A percentile compares a stretch with the other conserved stretches of the same genome.
Conservation (phyloP, 2,888 invertebrate species). For the Thalpophila matura region DNA sequence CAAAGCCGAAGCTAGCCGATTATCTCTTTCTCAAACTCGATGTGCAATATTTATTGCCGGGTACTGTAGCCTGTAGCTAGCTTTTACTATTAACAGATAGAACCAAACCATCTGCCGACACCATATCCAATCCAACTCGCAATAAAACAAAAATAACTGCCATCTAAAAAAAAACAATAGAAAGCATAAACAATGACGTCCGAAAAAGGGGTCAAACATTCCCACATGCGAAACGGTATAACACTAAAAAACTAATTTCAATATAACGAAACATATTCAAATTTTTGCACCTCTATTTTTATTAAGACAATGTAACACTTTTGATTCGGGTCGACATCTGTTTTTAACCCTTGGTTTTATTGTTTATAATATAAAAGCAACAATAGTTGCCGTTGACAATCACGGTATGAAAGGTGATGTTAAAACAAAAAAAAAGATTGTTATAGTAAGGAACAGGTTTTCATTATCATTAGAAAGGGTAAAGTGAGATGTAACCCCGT, state of each 20-base stretch:
- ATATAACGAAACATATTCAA: constrained; percentile 70
- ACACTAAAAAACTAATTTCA: constrained; percentile 81
- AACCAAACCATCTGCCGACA: constrained; percentile 69
- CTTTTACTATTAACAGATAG: constrained; percentile 41
- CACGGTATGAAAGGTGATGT: constrained; percentile 75
- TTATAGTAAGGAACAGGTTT: constrained; percentile 87
- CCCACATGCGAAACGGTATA: constrained; percentile 78
- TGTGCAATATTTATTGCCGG: too few species aligned
- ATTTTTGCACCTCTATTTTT: constrained; percentile 83
- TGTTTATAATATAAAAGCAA: constrained; percentile 83
- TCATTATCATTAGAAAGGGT: constrained; percentile 87
- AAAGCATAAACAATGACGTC: constrained; percentile 74
- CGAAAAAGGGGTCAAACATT: constrained; percentile 83
- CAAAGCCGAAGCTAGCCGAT: too few species aligned
- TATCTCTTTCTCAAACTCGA: too few species aligned
- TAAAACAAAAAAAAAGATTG: constrained; percentile 89
- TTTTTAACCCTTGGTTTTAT: constrained; percentile 76
- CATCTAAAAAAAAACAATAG: constrained; percentile 74
- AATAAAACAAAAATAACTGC: constrained; percentile 77
- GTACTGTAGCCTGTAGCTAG: too few species aligned
- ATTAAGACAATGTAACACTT: constrained; percentile 83
- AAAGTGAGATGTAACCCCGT: constrained; percentile 86
- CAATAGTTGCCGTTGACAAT: constrained; percentile 87
- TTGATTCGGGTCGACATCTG: constrained; percentile 79
- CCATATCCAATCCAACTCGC: constrained; percentile 65